These are phyloP conservation scores for rabbit (Oryctolagus cuniculus) DNA, from an alignment of 2,113 vertebrate genomes.

Conservation along the genomic window DNA sequence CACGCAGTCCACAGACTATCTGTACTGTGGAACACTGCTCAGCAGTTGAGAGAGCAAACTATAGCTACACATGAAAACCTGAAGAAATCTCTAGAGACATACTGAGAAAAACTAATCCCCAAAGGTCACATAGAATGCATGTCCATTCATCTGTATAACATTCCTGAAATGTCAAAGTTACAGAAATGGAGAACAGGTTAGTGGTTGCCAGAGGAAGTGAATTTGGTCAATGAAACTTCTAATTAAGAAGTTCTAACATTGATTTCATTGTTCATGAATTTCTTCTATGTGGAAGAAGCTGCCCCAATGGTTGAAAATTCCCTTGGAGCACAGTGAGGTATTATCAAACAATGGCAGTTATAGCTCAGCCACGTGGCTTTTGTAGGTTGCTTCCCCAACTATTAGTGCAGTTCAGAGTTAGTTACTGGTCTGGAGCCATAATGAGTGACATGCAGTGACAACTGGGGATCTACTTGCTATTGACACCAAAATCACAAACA, in stretches of 20 bases:
- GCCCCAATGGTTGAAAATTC: neutral
- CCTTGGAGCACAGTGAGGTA: neutral
- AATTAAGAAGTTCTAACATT: slow-evolving; percentile 18
- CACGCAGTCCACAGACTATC: neutral
- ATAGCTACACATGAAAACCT: neutral
- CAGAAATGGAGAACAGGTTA: neutral
- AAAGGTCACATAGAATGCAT: neutral
- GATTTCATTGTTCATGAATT: slow-evolving; percentile 27
- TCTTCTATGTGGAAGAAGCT: neutral
- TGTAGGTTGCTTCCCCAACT: neutral
- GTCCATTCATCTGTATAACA: neutral
- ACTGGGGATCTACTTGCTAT: neutral
- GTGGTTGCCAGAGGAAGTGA: neutral
- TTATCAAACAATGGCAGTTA: neutral
- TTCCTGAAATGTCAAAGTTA: slow-evolving; percentile 38
- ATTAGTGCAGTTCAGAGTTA: neutral
- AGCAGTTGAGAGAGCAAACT: neutral
- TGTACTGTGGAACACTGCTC: neutral
- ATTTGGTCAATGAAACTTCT: neutral
- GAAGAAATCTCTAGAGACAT: neutral
- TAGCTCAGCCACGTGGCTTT: neutral
- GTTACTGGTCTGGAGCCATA: neutral
- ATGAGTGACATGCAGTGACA: neutral
- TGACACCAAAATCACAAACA: neutral
- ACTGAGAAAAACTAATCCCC: neutral